A percentile compares a stretch with the other conserved stretches of the same genome.
These are phyloP conservation scores for Morone saxatilis DNA, from an alignment of 2,113 vertebrate species.

Conservation along the genomic window DNA sequence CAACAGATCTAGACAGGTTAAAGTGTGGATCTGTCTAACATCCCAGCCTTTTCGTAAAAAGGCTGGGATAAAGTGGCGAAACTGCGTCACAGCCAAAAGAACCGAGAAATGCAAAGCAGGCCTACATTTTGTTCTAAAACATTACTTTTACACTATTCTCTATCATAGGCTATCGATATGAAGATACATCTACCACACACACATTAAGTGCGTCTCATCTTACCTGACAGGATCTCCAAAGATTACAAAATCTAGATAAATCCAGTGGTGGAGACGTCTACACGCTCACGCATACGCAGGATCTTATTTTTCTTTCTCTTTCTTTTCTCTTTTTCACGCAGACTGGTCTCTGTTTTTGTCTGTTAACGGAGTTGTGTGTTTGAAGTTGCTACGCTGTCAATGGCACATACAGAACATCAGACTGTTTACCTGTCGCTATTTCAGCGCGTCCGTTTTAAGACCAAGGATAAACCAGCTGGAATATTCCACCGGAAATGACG, in stretches of 20 bases:
- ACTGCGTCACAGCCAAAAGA: constrained; percentile 57
- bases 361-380: background rate
- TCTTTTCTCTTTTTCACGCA: background rate
- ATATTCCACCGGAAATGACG: constrained; percentile 87
- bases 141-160: too few relatives aligned
- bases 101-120: too few relatives aligned
- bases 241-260: background rate
- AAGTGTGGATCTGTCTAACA: accelerated
- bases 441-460: constrained; percentile 77
- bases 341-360: background rate
- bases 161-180: accelerated
- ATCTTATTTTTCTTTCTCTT: background rate
- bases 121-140: background rate
- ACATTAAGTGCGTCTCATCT: constrained; percentile 12
- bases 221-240: constrained; percentile 67
- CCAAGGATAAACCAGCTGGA: constrained; percentile 62
- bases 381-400: background rate
- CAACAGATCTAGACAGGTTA: background rate
- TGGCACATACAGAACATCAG: background rate
- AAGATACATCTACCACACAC: background rate
- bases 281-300: background rate
- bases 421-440: constrained; percentile 47
- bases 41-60: accelerated
- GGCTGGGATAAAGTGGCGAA: background rate
- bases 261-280: constrained; percentile 15